A percentile compares a stretch with the other conserved stretches of the same genome.
phyloP scores from a whole-genome alignment of 2,113 vertebrate genomes.

The Butorides virescens region DNA sequence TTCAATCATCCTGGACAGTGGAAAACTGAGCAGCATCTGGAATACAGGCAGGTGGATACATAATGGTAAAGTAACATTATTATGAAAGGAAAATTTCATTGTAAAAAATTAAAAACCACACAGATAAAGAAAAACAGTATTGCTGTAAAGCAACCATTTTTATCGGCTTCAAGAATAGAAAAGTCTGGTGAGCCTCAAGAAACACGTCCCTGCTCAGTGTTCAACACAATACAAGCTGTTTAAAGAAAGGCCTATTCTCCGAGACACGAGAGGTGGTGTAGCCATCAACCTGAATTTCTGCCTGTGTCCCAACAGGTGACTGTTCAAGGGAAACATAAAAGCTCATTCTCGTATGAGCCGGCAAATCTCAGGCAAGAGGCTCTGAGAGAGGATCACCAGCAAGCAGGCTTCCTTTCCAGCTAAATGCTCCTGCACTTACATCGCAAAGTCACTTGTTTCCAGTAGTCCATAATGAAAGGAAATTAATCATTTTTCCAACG shows the following conservation, averaged over 20 bases:
- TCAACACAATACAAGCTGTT: not conserved
- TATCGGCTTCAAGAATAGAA: not conserved
- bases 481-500: not conserved
- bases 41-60: not conserved
- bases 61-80: not conserved
- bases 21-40: not conserved
- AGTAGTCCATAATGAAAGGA: not conserved
- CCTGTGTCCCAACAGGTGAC: not conserved
- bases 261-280: accelerated
- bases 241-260: not conserved
- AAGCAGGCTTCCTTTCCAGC: not conserved
- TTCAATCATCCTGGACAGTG: not conserved
- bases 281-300: not conserved
- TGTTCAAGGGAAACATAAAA: not conserved
- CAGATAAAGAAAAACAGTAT: not conserved
- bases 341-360: not conserved
- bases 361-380: not conserved
- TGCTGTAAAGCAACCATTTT: not conserved
- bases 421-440: not conserved
- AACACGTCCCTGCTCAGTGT: not conserved
- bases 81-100: not conserved
- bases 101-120: not conserved
- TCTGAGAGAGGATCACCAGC: not conserved
- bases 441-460: not conserved
- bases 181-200: not conserved